Evolutionary conservation across 2,888 invertebrate genomes (phyloP), one percentile per base, ranked within the genome.

Genomic region (Amphipyra berbera): DNA sequence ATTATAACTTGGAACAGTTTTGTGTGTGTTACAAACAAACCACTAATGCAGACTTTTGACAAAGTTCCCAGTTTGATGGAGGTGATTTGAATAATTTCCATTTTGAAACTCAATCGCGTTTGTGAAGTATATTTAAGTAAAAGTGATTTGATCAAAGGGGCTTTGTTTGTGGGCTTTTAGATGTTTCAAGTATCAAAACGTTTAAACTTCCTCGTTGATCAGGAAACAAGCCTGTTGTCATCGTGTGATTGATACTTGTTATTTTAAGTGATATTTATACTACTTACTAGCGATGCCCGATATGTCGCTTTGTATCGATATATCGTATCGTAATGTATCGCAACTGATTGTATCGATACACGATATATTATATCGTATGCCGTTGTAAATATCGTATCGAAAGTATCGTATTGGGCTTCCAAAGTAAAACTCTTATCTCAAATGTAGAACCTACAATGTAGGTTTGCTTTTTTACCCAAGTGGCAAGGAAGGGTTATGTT

Each of bases 141-240:
- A 68, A 77, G 55, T 59, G 78, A 75, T 75, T 65, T 62, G 47
- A 77, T 75, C 61, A 75, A 65, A 75, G 65, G 38, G 15, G 46
- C 44, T 58, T 53, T 47, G 69, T 50, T 21, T 21, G 21, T 69
- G 33, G 14, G 14, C 15, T 41, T 13, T 72, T 42, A 8, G 15
- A 42, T 67, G 35, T 58, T 57, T 45, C 15, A 57, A 44, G n/a
- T 33, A 12, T 49, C 15, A 33, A 54, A 48, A 42, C 37, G 13
- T 7, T 47, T 41, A 27, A 73, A 68, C 35, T 57, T 61, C 7
- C 30, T 21, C 27, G 6, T 12, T 30, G n/a, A 8, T 27, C n/a
- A 8, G 48, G 9, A 50, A 59, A 50, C 52, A 55, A 47, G 40
- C 38, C 10, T 21, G 15, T 50, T 41, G 27, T 12, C 8, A 33